These are phyloP conservation scores for Apis mellifera DNA, from an alignment of 1,140 invertebrate species.

Conservation along the genomic window DNA sequence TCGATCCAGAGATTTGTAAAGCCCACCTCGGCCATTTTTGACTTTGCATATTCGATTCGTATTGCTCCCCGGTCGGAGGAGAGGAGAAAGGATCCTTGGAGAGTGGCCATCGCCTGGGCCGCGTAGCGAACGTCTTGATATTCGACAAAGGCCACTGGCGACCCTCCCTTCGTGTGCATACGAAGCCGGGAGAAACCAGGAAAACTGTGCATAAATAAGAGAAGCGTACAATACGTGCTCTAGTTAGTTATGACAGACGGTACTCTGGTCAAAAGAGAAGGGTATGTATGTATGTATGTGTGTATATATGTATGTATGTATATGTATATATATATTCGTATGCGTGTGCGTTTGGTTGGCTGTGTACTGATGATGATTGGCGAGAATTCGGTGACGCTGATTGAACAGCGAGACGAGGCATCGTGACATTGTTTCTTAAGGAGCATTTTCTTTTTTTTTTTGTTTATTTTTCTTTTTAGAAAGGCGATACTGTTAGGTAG, in stretches of 20 bases:
- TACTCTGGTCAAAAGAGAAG: slow-evolving; percentile 54
- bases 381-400: slow-evolving; percentile 33
- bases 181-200: slow-evolving; percentile 98
- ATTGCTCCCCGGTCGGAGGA: slow-evolving; percentile 97
- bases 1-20: slow-evolving; percentile 81
- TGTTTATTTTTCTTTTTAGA: too few relatives aligned
- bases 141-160: slow-evolving; percentile 97
- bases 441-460: too few relatives aligned
- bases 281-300: slow-evolving; percentile 26
- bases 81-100: slow-evolving; percentile 96
- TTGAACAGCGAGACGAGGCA: slow-evolving; percentile 35
- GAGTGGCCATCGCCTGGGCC: slow-evolving; percentile 92
- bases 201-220: slow-evolving; percentile 90
- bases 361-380: slow-evolving; percentile 31
- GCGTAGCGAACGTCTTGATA: slow-evolving; percentile 96
- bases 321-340: slow-evolving; percentile 27
- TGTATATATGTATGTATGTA: slow-evolving; percentile 23
- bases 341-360: slow-evolving; percentile 21
- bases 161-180: slow-evolving; percentile 96
- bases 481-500: too few relatives aligned
- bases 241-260: slow-evolving; percentile 65
- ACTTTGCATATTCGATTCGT: slow-evolving; percentile 98
- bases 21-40: slow-evolving; percentile 95
- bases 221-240: slow-evolving; percentile 78
- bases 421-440: neutral